Evolutionary conservation across 1,140 invertebrate species (phyloP).

Genomic region (Drosophila sp.): DNA sequence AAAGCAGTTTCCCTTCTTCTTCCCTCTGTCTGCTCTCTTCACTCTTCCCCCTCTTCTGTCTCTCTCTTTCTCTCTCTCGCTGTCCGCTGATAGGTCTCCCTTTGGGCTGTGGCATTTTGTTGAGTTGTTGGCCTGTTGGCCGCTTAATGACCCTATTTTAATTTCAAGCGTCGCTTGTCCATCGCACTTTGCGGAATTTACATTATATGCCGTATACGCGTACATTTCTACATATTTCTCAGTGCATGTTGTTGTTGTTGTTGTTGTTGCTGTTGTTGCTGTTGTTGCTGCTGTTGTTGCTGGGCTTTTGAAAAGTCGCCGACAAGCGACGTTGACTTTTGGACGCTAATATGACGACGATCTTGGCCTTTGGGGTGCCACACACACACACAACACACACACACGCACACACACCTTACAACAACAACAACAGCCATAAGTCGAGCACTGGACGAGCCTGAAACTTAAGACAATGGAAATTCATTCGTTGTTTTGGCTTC

Average conservation of each 20-base stretch:
- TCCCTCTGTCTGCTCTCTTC: background rate
- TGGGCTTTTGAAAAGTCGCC: slow-evolving; percentile 74
- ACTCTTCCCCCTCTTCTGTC: background rate
- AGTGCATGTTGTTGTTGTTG: slow-evolving; percentile 23
- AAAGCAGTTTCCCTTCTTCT: background rate
- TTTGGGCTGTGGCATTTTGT: slow-evolving; percentile 6
- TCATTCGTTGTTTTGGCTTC: slow-evolving; percentile 69
- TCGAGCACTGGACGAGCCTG: slow-evolving; percentile 44
- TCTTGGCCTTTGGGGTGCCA: slow-evolving; percentile 77
- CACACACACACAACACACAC: slow-evolving; percentile 35
- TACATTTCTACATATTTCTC: slow-evolving; percentile 43
- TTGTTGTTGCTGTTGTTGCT: slow-evolving; percentile 26
- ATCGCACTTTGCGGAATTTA: slow-evolving; percentile 81
- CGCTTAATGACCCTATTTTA: slow-evolving; percentile 82
- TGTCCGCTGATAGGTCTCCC: slow-evolving; percentile 5
- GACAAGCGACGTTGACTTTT: slow-evolving; percentile 77
- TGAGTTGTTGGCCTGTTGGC: slow-evolving; percentile 33
- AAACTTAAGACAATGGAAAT: slow-evolving; percentile 78
- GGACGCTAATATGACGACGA: slow-evolving; percentile 81
- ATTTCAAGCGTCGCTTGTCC: slow-evolving; percentile 81
- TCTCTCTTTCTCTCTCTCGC: slow-evolving; percentile 15
- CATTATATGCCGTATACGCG: slow-evolving; percentile 62
- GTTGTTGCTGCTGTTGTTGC: slow-evolving; percentile 20
- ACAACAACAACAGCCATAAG: slow-evolving; percentile 13
- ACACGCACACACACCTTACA: slow-evolving; percentile 11